phyloP scores from a whole-genome alignment of 2,113 vertebrate species.

The Varanus komodoensis region DNA sequence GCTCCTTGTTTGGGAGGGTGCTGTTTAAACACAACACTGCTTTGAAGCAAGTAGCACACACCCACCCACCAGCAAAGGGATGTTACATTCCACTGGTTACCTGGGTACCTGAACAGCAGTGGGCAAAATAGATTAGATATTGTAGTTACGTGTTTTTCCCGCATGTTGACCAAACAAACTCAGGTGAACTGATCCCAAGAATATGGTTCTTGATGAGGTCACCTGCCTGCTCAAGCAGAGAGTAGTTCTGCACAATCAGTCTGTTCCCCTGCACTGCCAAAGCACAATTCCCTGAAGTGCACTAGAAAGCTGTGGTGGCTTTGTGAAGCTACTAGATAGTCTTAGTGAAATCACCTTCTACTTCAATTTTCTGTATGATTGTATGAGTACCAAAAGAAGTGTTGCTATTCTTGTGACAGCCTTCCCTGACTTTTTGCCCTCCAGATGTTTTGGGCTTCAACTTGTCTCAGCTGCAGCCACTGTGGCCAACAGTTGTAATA shows the following conservation, averaged over 20 bases:
- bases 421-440: too few species aligned
- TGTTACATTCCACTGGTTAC: neutral
- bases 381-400: neutral
- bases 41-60: neutral
- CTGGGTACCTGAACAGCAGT: neutral
- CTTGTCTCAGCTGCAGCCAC: too few species aligned
- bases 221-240: neutral
- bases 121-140: neutral
- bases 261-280: neutral
- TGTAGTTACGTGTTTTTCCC: neutral
- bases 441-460: too few species aligned
- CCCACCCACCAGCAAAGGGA: neutral
- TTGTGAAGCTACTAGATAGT: neutral
- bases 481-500: too few species aligned
- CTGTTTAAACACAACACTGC: neutral
- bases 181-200: neutral
- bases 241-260: neutral
- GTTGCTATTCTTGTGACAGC: neutral
- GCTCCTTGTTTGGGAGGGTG: neutral
- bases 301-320: neutral
- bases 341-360: too few species aligned
- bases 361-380: too few species aligned
- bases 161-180: neutral
- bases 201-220: neutral
- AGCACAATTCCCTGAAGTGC: neutral